A percentile compares a stretch with the other conserved stretches of the same genome.
Evolutionary conservation across 2,113 vertebrate genomes (phyloP).

Genomic region (Naja naja): DNA sequence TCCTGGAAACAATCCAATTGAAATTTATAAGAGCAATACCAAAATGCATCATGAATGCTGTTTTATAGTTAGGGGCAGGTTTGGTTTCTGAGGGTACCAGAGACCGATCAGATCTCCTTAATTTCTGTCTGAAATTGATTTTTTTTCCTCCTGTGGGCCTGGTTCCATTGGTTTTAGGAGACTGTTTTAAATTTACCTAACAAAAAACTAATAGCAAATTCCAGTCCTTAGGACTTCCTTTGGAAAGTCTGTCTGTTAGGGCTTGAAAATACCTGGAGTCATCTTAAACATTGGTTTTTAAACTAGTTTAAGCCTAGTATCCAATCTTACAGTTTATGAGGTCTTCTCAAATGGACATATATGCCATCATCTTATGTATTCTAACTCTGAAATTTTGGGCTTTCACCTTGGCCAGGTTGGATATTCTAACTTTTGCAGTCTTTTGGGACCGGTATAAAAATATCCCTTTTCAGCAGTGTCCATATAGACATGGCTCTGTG

Average conservation of each 20-base stretch:
- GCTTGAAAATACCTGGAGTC: background rate
- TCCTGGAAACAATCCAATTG: background rate
- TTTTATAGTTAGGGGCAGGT: background rate
- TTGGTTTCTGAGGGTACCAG: background rate
- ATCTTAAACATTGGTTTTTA: background rate
- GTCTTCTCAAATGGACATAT: background rate
- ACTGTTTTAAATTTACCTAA: background rate
- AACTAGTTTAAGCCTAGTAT: background rate
- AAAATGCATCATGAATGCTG: background rate
- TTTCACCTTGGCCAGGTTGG: background rate
- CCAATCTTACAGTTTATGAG: background rate
- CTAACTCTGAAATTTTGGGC: background rate
- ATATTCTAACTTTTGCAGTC: background rate
- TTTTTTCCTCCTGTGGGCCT: background rate
- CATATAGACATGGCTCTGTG: background rate
- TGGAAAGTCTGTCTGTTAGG: background rate
- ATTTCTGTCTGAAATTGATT: background rate
- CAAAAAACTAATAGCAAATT: background rate
- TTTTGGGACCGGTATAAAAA: background rate
- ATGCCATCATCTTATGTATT: background rate
- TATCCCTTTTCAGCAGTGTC: background rate
- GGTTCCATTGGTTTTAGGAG: background rate
- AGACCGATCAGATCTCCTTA: background rate
- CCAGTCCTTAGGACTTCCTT: background rate
- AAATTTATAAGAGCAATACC: background rate